These are phyloP conservation scores for Antechinus stuartii DNA, from an alignment of 2,113 vertebrate species.

Conservation along the genomic window DNA sequence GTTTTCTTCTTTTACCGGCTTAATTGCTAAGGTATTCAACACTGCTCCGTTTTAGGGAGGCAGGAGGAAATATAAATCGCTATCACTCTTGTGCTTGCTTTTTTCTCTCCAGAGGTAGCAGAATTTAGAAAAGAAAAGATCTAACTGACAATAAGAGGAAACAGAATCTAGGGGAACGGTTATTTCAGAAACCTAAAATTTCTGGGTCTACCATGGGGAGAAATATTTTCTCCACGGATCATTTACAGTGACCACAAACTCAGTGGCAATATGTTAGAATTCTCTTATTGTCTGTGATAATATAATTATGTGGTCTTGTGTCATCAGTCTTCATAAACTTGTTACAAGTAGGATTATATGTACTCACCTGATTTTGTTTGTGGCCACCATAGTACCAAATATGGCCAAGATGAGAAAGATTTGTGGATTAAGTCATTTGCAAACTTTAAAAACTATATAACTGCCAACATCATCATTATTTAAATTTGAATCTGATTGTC, in stretches of 20 bases:
- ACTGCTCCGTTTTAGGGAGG: not conserved
- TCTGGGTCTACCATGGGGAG: not conserved
- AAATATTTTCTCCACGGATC: not conserved
- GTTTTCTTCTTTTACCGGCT: not conserved
- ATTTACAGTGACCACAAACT: not conserved
- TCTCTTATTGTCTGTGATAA: not conserved
- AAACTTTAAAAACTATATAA: not conserved
- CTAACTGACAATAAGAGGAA: not conserved
- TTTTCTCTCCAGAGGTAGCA: not conserved
- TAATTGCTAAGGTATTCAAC: not conserved
- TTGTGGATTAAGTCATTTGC: not conserved
- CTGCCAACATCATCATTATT: not conserved
- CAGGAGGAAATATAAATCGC: not conserved
- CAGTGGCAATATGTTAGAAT: not conserved
- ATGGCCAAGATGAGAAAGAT: not conserved
- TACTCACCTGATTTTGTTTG: not conserved
- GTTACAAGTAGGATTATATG: not conserved
- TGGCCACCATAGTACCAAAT: not conserved
- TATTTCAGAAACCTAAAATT: not conserved
- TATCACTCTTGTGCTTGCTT: not conserved
- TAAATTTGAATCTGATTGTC: conserved; percentile 49
- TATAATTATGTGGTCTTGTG: not conserved
- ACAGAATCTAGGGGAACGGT: not conserved
- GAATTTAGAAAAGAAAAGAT: not conserved
- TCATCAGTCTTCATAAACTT: not conserved